Conservation (phyloP, 2,113 vertebrate genomes). For the Delphinapterus leucas region DNA sequence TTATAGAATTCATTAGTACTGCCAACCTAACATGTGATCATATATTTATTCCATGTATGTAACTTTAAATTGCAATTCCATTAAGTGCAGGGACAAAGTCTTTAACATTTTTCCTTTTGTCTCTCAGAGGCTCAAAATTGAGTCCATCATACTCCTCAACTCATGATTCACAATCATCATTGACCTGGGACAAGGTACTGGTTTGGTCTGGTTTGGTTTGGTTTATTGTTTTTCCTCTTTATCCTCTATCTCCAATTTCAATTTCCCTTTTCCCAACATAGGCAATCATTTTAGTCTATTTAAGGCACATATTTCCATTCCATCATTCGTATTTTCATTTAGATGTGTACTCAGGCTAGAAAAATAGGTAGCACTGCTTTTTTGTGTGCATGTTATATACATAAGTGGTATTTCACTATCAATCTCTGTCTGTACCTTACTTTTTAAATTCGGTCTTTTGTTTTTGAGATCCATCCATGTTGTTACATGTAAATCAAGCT, state of each 20-base stretch:
- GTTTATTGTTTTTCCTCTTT: not conserved
- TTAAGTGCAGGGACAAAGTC: not conserved
- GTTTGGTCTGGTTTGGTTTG: not conserved
- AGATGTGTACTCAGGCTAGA: not conserved
- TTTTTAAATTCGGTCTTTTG: not conserved
- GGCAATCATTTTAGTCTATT: not conserved
- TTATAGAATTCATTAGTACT: not conserved
- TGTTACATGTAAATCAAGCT: constrained; percentile 3
- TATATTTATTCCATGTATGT: not conserved
- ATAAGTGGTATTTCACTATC: not conserved
- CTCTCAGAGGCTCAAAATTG: not conserved
- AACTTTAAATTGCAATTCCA: not conserved
- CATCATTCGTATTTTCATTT: not conserved
- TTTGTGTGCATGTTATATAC: not conserved
- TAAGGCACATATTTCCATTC: not conserved
- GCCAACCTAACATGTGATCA: not conserved
- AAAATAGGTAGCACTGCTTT: not conserved
- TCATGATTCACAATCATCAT: not conserved
- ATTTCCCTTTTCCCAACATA: not conserved
- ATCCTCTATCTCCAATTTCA: not conserved
- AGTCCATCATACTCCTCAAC: not conserved
- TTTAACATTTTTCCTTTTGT: not conserved
- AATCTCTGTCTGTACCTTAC: not conserved
- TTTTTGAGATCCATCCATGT: not conserved
- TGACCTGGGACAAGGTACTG: not conserved